Conservation (phyloP, 2,888 invertebrate species). For the Idaea aversata region DNA sequence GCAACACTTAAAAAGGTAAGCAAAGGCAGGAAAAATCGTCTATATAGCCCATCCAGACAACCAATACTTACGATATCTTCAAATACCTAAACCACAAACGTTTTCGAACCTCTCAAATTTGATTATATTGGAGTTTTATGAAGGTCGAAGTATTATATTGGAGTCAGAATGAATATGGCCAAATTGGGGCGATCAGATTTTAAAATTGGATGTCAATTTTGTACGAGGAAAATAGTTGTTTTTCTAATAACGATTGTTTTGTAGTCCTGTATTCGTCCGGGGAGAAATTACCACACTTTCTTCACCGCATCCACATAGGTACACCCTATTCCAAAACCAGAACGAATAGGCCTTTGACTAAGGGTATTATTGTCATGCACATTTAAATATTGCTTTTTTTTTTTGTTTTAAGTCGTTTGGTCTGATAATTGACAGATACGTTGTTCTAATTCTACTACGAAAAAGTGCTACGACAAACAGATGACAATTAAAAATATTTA, state of each 20-base stretch:
- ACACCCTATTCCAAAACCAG: too few relatives aligned
- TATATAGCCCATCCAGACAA: background rate
- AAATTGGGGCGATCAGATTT: background rate
- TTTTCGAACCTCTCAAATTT: background rate
- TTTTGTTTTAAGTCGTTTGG: too few relatives aligned
- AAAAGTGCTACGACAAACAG: too few relatives aligned
- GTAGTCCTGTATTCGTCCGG: background rate
- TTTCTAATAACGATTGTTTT: too few relatives aligned
- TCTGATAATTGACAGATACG: too few relatives aligned
- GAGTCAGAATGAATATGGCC: background rate
- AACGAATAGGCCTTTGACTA: background rate
- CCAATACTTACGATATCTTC: background rate
- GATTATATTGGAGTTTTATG: background rate
- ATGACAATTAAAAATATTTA: too few relatives aligned
- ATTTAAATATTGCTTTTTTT: too few relatives aligned
- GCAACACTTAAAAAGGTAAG: background rate
- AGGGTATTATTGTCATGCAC: background rate
- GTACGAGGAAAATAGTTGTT: background rate
- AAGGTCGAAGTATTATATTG: background rate
- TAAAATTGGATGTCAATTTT: background rate
- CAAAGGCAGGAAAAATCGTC: background rate
- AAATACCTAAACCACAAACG: background rate
- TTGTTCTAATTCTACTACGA: too few relatives aligned
- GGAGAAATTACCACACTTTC: background rate
- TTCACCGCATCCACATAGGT: background rate